These are phyloP conservation scores for Harpegnathos saltator DNA, from an alignment of 1,140 invertebrate genomes.

Conservation along the genomic window DNA sequence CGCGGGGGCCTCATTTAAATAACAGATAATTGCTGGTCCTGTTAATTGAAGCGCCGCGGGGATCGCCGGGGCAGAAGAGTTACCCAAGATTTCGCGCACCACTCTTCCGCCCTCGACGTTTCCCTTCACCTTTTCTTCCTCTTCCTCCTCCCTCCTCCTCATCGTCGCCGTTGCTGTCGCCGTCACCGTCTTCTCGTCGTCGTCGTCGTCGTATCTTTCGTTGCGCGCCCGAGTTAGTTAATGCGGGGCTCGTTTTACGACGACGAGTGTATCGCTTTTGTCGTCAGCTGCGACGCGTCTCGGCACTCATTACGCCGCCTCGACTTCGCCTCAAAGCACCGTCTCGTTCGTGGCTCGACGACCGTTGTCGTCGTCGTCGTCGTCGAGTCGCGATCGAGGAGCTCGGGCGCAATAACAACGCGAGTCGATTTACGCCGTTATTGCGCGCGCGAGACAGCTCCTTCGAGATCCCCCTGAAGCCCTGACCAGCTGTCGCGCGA, in stretches of 20 bases:
- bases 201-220: conserved; percentile 41
- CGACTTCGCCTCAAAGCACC: conserved; percentile 50
- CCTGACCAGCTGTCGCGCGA: not conserved
- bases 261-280: conserved; percentile 59
- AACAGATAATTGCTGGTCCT: conserved; percentile 83
- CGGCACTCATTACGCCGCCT: conserved; percentile 44
- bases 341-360: too few relatives aligned
- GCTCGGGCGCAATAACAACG: conserved; percentile 32
- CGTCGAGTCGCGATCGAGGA: conserved; percentile 16
- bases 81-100: conserved; percentile 79
- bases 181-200: conserved; percentile 31
- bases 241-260: conserved; percentile 52
- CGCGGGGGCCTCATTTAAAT: conserved; percentile 81
- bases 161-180: not conserved
- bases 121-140: conserved; percentile 8
- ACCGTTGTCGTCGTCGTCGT: conserved; percentile 19
- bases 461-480: not conserved
- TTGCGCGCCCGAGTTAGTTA: conserved; percentile 57
- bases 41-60: conserved; percentile 82
- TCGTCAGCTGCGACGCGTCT: conserved; percentile 54
- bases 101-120: conserved; percentile 52
- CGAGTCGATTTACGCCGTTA: conserved; percentile 1
- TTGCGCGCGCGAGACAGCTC: conserved; percentile 35
- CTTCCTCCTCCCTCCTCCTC: conserved; percentile 4
- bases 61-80: conserved; percentile 77